Percentiles rank a stretch among this genome's conserved stretches.
Evolutionary conservation across 1,140 invertebrate genomes (phyloP).

Genomic region (Solen grandis): DNA sequence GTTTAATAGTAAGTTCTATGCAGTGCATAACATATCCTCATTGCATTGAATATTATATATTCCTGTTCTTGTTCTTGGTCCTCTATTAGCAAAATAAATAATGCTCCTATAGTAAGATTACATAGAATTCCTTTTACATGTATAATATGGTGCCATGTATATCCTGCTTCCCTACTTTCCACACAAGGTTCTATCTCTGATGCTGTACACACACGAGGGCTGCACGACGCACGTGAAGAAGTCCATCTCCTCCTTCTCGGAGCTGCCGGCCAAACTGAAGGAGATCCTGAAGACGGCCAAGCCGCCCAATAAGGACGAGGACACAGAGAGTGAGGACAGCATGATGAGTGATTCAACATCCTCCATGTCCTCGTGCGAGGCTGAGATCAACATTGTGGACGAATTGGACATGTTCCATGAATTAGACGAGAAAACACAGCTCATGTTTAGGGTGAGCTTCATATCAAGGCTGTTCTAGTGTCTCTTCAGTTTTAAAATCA

Average conservation of each 20-base stretch:
- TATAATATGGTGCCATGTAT: too few relatives aligned
- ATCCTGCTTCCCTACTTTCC: background rate
- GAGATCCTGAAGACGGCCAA: conserved; percentile 56
- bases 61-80: too few relatives aligned
- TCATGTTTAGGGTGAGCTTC: conserved; percentile 68
- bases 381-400: conserved; percentile 53
- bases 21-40: too few relatives aligned
- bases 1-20: too few relatives aligned
- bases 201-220: conserved; percentile 76
- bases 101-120: too few relatives aligned
- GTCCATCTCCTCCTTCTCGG: background rate
- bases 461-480: background rate
- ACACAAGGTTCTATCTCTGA: conserved; percentile 76
- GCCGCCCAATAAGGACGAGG: conserved; percentile 40
- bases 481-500: too few relatives aligned
- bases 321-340: conserved; percentile 52
- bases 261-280: conserved; percentile 33
- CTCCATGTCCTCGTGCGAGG: conserved; percentile 50
- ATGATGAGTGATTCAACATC: conserved; percentile 41
- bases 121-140: too few relatives aligned
- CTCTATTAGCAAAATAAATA: too few relatives aligned
- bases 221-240: conserved; percentile 53
- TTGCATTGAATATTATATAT: too few relatives aligned
- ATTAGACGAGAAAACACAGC: conserved; percentile 72
- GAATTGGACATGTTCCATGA: conserved; percentile 63